These are phyloP conservation scores for Cordilura impudica DNA, from an alignment of 2,888 invertebrate genomes.

Conservation along the genomic window DNA sequence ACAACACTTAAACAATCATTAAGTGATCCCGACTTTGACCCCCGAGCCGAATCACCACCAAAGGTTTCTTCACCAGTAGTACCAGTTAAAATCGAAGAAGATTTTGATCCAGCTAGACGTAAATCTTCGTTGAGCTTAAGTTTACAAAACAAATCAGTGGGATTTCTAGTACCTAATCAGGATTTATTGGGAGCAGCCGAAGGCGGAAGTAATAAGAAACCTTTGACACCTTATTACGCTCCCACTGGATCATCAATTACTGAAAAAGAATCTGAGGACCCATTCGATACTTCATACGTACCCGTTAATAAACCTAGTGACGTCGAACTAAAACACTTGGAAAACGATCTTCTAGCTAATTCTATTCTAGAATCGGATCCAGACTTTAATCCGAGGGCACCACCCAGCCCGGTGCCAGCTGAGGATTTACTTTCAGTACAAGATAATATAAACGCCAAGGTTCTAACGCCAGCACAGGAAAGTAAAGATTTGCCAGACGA, in stretches of 20 bases:
- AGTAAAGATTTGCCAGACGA: slow-evolving; percentile 75
- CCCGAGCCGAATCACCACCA: slow-evolving; percentile 79
- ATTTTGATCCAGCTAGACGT: slow-evolving; percentile 77
- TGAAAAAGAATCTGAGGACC: slow-evolving; percentile 82
- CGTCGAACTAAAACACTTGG: slow-evolving; percentile 87
- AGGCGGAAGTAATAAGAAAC: slow-evolving; percentile 83
- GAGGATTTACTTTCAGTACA: slow-evolving; percentile 78
- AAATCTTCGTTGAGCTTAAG: slow-evolving; percentile 82
- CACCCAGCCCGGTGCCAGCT: slow-evolving; percentile 74
- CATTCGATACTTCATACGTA: slow-evolving; percentile 93
- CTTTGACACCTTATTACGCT: slow-evolving; percentile 89
- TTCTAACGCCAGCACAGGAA: slow-evolving; percentile 83
- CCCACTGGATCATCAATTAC: slow-evolving; percentile 74
- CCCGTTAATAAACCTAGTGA: slow-evolving; percentile 86
- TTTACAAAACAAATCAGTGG: slow-evolving; percentile 80
- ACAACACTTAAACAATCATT: slow-evolving; percentile 79
- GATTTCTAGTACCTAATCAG: slow-evolving; percentile 81
- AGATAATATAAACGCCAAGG: slow-evolving; percentile 84
- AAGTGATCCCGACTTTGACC: slow-evolving; percentile 90
- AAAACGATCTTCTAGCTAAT: slow-evolving; percentile 83
- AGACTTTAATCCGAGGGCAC: slow-evolving; percentile 80
- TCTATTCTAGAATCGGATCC: slow-evolving; percentile 81
- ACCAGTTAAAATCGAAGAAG: slow-evolving; percentile 71
- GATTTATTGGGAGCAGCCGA: slow-evolving; percentile 81
- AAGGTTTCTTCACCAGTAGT: slow-evolving; percentile 37